Evolutionary conservation across 2,888 invertebrate species (phyloP).

Genomic region (Xylophagus ater): DNA sequence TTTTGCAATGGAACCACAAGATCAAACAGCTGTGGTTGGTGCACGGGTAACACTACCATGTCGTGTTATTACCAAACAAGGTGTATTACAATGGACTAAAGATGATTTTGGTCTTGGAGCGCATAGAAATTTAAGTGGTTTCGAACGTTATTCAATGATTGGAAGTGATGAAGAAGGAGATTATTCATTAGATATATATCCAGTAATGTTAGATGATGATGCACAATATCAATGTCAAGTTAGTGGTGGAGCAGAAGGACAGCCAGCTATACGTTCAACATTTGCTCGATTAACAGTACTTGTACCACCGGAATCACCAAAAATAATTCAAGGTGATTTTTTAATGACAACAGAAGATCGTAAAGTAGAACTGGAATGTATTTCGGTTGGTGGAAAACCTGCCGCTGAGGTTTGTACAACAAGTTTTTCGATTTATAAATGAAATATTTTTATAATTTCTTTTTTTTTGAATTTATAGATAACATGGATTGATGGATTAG

Average conservation of each 20-base stretch:
- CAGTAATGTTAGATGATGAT: constrained; percentile 84
- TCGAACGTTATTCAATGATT: constrained; percentile 89
- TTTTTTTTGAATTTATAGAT: constrained; percentile 45
- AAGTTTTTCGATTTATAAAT: not conserved
- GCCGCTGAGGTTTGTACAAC: constrained; percentile 62
- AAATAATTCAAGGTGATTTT: constrained; percentile 74
- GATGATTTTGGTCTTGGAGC: constrained; percentile 92
- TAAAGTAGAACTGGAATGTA: constrained; percentile 82
- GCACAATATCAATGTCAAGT: constrained; percentile 92
- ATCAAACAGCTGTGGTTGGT: constrained; percentile 81
- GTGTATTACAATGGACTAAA: constrained; percentile 92
- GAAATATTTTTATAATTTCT: not conserved
- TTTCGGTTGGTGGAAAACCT: constrained; percentile 84
- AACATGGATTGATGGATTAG: constrained; percentile 84
- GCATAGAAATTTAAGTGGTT: constrained; percentile 79
- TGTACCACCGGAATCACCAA: constrained; percentile 83
- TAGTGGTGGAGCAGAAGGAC: constrained; percentile 61
- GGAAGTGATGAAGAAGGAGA: constrained; percentile 93
- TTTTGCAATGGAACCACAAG: constrained; percentile 85
- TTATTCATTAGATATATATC: constrained; percentile 80
- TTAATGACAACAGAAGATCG: constrained; percentile 80
- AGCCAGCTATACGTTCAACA: constrained; percentile 73
- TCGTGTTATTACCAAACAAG: constrained; percentile 76
- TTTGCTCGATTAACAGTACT: constrained; percentile 76
- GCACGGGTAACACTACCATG: constrained; percentile 82